Base-by-base conservation (phyloP, 2,888 invertebrate species). In the Dendrolimus houi region DNA sequence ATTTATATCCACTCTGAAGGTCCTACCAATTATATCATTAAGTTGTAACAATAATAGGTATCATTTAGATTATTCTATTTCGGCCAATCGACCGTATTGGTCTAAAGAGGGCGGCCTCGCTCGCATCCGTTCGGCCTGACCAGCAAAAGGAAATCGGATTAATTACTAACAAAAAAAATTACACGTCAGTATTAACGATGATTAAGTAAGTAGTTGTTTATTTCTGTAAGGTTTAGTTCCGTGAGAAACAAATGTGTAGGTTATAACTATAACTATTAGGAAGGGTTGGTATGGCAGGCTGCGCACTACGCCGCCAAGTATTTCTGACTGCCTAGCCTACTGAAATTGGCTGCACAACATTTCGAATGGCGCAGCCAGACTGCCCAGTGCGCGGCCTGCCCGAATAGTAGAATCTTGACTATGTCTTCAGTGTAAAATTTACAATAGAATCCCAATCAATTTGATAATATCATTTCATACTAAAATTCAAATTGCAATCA, bases 71-170 rank as follows among this genome's bases (percentile, higher is more conserved):
- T 47, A 47, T 47, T 6, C 47, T 12, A 47, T 10, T 47, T 47
- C 9, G 47, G 9, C 3, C 47, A 12, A 47, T 47, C 12, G 47
- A 12, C 12, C 47, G 47, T 12, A 47, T 47, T 47, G 8, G 2
- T 8, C 66, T 68, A 64, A 59, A 59, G 77, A 69, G 61, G 74
- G 53, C 71, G 83, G 64, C 86, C 85, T 86, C 76, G 84, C 14
- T 59, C 66, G 75, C 75, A 78, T 85, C 85, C 85, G 84, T 71
- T 79, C 67, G 72, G 71, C 69, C 71, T 70, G 70, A 67, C 40
- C 59, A 68, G 76, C 47, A 47, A 68, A 65, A 81, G 84, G 83
- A 84, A 82, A 79, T 69, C 62, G 63, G 64, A 66, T 68, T 65
- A 68, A 77, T 47, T 75, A 74, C 67, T 61, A 68, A 65, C 71